Percentiles rank a stretch among this genome's conserved stretches.
Evolutionary conservation across 92 coral and sea anemone genomes (phyloP).

Genomic region (Actinernus sp.): DNA sequence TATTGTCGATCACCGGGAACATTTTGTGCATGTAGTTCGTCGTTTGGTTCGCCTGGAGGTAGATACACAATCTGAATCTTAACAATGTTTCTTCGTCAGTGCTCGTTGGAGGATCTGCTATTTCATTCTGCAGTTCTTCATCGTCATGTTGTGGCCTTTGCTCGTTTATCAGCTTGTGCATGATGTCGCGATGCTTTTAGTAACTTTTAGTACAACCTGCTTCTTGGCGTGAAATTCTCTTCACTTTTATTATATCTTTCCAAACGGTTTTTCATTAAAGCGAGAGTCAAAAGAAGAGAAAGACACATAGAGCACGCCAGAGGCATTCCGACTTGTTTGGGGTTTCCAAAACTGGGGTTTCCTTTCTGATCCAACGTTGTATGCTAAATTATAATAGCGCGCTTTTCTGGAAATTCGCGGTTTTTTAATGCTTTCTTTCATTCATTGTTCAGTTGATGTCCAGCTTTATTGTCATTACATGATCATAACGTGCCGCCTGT

Average conservation of each 20-base stretch:
- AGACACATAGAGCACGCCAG: conserved; percentile 17
- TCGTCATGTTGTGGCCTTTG: neutral
- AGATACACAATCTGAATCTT: no score
- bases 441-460: no score
- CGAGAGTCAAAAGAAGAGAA: conserved; percentile 28
- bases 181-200: conserved; percentile 8
- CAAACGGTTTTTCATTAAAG: conserved; percentile 29
- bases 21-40: neutral
- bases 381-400: no score
- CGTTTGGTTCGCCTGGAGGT: neutral
- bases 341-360: neutral
- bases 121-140: neutral
- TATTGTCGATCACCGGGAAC: conserved; percentile 1
- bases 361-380: no score
- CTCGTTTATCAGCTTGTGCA: neutral
- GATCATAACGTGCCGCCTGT: no score
- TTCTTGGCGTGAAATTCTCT: conserved; percentile 42
- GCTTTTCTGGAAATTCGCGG: no score
- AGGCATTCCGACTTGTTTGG: conserved; percentile 9
- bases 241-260: conserved; percentile 41
- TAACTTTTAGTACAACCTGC: conserved; percentile 14
- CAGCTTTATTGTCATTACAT: no score
- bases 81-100: neutral
- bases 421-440: no score
- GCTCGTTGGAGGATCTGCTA: neutral